Base-by-base conservation (phyloP, 2,888 invertebrate genomes). In the Nomada flava region DNA sequence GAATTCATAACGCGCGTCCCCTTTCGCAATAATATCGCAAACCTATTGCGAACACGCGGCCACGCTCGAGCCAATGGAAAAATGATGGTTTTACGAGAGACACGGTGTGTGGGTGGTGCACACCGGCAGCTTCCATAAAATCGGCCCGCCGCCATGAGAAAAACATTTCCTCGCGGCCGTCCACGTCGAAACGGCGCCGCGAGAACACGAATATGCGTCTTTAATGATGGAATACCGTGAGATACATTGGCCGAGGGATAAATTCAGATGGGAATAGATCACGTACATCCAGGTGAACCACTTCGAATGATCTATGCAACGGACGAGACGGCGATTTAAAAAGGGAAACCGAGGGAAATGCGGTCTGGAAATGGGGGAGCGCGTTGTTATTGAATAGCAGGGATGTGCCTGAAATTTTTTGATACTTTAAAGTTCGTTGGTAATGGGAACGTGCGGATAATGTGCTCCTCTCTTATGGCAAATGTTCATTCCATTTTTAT, bases 11-110 rank as follows among this genome's bases (percentile, higher is more conserved):
- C 71, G 74, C 74, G 68, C 79, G 57, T 55, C 52, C 55, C 64
- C 50, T 75, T 29, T 65, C 60, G 76, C 67, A 83, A 83, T 84
- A 79, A 86, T 79, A 86, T 84, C 74, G 13, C 53, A 52, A 67
- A 87, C 62, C 75, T 87, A 82, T 86, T 82, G 75, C 72, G 47
- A 63, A 42, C 64, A 79, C 75, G 69, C 76, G 63, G 47, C 47
- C 47, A 50, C 26, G 60, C 47, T 53, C 62, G 29, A 76, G 64
- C 52, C 81, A 79, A 89, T 86, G 82, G 86, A 72, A 53, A 84
- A 87, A 89, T 86, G 86, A 89, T 88, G 82, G 87, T 84, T 88
- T 87, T 88, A 88, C 79, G 84, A 87, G 78, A 74, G 80, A 64
- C 74, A 29, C 18, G 44, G 36, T 5, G 11, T 36, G 23, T 50